Base-by-base conservation (phyloP, 1,140 invertebrate genomes). In the Megalopta genalis region DNA sequence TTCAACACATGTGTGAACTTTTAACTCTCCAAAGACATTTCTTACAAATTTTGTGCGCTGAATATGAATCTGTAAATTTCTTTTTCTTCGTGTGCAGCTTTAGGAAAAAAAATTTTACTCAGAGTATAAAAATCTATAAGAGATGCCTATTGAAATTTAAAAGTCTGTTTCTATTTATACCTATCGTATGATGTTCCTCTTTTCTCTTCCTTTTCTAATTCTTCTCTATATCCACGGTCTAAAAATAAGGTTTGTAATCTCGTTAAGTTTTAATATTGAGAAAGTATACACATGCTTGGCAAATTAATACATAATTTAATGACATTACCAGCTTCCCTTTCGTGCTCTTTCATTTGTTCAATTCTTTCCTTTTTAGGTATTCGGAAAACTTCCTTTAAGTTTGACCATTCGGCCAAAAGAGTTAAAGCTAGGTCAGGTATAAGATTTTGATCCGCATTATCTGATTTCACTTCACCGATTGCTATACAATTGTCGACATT, bases 341-440 rank as follows among this genome's bases (percentile, higher is more conserved):
- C 98, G 88, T 98, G 97, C 88, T 98, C 97, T 89, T 98, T 97
- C 96, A 98, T 97, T 90, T 97, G 96, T 89, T 98, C 96, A 64
- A 98, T 96, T 65, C 97, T 94, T 88, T 99, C 97, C 86, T 98
- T 98, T 91, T 99, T 99, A 14, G 98, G 98, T 88, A 99, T 99
- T 91, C 97, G 95, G 89, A 98, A 99, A 27, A 97, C 95, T 93
- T 98, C 97, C 93, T 98, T 97, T 18, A 98, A 93, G 87, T 94
- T 95, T 7, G 95, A 94, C 97, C 97, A 98, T 63, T 95, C 93
- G 25, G 95, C 94, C 59, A 98, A 85, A 25, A 98, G 91, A 84
- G 95, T 95, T 21, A 92, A 92, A 10, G 96, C 96, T 21, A 97
- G 88, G 57, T 95, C 94, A 10, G 93, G 92, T 7, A 95, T 93